phyloP scores from a whole-genome alignment of 2,797 vertebrate species.

The Sternarchorhynchus goeldii region DNA sequence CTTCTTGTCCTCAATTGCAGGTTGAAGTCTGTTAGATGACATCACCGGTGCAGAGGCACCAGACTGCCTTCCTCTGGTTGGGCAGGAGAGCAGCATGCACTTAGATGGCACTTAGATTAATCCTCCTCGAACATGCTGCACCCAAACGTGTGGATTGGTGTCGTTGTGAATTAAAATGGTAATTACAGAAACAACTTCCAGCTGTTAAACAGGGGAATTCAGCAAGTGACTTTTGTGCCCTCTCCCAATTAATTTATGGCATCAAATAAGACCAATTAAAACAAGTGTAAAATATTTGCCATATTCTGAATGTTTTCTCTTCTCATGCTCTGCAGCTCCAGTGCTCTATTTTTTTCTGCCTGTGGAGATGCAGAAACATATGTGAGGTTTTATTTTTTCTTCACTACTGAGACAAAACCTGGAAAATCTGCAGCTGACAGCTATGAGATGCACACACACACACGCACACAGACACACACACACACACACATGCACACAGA shows the following conservation, averaged over 20 bases:
- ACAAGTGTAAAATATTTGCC: slow-evolving; percentile 48
- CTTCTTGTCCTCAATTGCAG: too few species aligned
- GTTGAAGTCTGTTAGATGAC: too few species aligned
- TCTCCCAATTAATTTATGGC: slow-evolving; percentile 65
- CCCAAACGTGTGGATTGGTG: slow-evolving; percentile 68
- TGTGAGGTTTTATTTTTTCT: background rate
- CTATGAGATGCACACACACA: slow-evolving; percentile 17
- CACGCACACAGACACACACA: slow-evolving; percentile 1
- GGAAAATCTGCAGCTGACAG: background rate
- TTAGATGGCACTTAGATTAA: slow-evolving; percentile 70
- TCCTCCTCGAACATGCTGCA: slow-evolving; percentile 67
- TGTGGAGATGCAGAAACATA: background rate
- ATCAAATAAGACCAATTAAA: slow-evolving; percentile 70
- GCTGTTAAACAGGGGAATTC: slow-evolving; percentile 80
- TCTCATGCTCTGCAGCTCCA: background rate
- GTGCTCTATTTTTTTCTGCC: background rate
- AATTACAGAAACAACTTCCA: slow-evolving; percentile 81
- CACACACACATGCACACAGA: background rate
- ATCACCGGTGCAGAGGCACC: too few species aligned
- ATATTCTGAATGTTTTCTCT: slow-evolving; percentile 39
- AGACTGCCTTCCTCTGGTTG: slow-evolving; percentile 28
- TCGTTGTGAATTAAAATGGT: slow-evolving; percentile 79
- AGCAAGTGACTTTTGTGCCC: slow-evolving; percentile 72
- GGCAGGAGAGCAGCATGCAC: slow-evolving; percentile 38
- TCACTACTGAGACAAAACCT: background rate